A percentile compares a stretch with the other conserved stretches of the same genome.
phyloP scores from a whole-genome alignment of 2,113 vertebrate species.

The Zosterops borbonicus region DNA sequence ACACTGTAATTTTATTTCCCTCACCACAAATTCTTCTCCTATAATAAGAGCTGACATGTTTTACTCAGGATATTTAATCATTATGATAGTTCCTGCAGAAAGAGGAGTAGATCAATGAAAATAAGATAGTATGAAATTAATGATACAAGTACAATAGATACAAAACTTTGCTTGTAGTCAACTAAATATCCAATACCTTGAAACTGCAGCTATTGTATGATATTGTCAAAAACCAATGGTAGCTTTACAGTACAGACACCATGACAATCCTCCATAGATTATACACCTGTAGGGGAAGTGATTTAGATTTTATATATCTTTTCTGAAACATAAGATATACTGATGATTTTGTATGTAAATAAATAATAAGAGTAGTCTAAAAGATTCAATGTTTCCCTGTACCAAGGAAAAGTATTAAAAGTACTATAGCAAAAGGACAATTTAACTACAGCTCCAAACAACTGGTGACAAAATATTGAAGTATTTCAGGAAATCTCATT shows the following conservation, averaged over 20 bases:
- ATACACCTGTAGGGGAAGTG: neutral
- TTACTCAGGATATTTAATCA: neutral
- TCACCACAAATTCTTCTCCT: neutral
- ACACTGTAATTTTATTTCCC: neutral
- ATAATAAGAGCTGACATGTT: neutral
- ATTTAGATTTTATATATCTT: neutral
- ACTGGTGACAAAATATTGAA: neutral
- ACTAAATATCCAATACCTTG: neutral
- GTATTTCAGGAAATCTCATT: neutral
- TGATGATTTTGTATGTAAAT: neutral
- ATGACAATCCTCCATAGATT: neutral
- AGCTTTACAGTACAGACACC: neutral
- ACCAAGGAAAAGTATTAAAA: neutral
- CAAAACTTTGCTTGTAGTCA: neutral
- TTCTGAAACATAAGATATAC: neutral
- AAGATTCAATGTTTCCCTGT: neutral
- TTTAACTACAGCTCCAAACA: neutral
- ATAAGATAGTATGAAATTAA: neutral
- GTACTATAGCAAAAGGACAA: neutral
- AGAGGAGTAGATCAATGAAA: neutral
- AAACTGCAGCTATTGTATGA: neutral
- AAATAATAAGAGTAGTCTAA: neutral
- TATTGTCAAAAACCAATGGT: neutral
- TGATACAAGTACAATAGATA: neutral
- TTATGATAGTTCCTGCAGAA: neutral